Conservation (phyloP, 1,140 invertebrate species). For the Sarcophaga bullata region DNA sequence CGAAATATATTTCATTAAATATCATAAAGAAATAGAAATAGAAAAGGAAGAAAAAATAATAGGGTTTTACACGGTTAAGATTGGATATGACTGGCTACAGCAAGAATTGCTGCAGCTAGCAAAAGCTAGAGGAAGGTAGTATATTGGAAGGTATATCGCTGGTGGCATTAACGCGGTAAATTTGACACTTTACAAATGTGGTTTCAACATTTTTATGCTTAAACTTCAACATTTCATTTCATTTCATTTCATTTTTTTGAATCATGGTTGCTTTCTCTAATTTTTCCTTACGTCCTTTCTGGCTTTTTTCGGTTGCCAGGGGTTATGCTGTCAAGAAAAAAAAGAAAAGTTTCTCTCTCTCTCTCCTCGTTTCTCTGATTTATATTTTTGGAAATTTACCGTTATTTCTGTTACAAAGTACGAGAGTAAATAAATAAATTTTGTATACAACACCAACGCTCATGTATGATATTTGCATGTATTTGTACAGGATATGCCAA, state of each 20-base stretch:
- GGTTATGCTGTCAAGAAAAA: background rate
- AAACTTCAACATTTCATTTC: slow-evolving; percentile 51
- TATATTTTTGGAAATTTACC: too few relatives aligned
- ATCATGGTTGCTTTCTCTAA: background rate
- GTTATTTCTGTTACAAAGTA: too few relatives aligned
- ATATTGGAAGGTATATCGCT: background rate
- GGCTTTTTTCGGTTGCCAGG: background rate
- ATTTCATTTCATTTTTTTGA: slow-evolving; percentile 42
- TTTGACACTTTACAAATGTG: slow-evolving; percentile 65
- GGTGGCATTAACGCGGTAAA: slow-evolving; percentile 53
- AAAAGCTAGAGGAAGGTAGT: background rate
- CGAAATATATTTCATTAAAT: background rate
- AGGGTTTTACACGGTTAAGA: background rate
- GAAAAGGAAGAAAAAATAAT: background rate
- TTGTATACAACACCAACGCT: too few relatives aligned
- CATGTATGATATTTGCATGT: too few relatives aligned
- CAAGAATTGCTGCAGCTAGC: background rate
- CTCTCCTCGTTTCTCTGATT: background rate
- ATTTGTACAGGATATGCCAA: too few relatives aligned
- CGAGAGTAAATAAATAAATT: too few relatives aligned
- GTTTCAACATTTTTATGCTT: slow-evolving; percentile 41
- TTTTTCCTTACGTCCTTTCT: background rate
- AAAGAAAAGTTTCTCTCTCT: background rate
- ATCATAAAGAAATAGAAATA: slow-evolving; percentile 14
- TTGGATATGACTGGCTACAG: background rate